Conservation (phyloP, 2,113 vertebrate genomes). For the Peromyscus leucopus region DNA sequence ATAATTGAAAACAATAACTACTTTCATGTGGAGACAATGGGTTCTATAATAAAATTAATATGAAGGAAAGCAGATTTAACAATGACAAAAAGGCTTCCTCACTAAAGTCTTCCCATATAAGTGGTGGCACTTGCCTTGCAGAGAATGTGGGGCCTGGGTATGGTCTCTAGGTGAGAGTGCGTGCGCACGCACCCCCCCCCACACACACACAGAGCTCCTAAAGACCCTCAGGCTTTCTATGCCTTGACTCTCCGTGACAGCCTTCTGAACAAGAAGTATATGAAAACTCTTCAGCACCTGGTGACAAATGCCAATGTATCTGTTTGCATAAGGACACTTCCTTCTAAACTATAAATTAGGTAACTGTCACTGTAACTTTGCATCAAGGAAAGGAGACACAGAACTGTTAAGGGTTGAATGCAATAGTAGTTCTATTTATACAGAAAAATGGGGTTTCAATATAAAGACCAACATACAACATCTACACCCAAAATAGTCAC, state of each 20-base stretch:
- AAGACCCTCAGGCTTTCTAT: neutral
- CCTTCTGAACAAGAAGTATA: neutral
- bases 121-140: neutral
- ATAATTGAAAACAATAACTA: neutral
- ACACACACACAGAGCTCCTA: neutral
- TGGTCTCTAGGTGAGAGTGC: neutral
- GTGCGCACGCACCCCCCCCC: fast-evolving
- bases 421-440: neutral
- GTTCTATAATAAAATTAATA: neutral
- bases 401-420: neutral
- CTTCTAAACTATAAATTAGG: neutral
- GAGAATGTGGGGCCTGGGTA: neutral
- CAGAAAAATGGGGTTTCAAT: neutral
- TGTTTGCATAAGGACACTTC: neutral
- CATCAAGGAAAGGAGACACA: neutral
- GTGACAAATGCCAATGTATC: neutral
- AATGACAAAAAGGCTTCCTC: neutral
- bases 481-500: neutral
- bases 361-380: neutral
- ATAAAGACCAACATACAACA: neutral
- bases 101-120: too few species aligned
- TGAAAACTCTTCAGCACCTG: neutral
- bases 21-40: neutral
- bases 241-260: neutral
- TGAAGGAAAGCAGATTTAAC: neutral